phyloP scores from a whole-genome alignment of 2,113 vertebrate genomes.

The Megaptera novaeangliae region DNA sequence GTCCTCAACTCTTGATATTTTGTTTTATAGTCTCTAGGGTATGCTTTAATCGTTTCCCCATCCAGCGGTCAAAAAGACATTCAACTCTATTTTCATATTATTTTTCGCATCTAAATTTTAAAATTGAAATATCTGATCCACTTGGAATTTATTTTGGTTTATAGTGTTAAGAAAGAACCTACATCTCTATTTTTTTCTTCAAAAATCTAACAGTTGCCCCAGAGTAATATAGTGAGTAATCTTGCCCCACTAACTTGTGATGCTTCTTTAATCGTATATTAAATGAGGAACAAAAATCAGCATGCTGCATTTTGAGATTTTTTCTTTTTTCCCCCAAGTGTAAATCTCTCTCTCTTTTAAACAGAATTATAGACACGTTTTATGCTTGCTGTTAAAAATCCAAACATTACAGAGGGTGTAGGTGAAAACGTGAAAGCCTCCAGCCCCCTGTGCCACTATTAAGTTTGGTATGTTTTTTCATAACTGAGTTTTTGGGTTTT shows the following conservation, averaged over 20 bases:
- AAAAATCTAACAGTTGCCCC: not conserved
- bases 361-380: not conserved
- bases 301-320: not conserved
- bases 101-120: not conserved
- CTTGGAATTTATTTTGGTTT: not conserved
- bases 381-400: not conserved
- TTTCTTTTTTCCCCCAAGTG: not conserved
- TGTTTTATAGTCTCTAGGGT: not conserved
- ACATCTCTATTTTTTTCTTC: not conserved
- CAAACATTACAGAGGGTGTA: not conserved
- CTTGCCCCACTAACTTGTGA: not conserved
- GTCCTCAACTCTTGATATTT: not conserved
- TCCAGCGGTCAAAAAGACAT: not conserved
- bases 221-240: not conserved
- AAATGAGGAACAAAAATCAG: not conserved
- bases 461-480: not conserved
- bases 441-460: not conserved
- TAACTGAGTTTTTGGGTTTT: not conserved
- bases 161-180: not conserved
- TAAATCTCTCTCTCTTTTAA: not conserved
- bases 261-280: not conserved
- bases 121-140: not conserved
- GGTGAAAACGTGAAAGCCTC: not conserved
- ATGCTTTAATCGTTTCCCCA: not conserved
- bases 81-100: not conserved